Evolutionary conservation across 2,888 invertebrate genomes (phyloP), one percentile per base, ranked within the genome.

Genomic region (Drosophila putrida): DNA sequence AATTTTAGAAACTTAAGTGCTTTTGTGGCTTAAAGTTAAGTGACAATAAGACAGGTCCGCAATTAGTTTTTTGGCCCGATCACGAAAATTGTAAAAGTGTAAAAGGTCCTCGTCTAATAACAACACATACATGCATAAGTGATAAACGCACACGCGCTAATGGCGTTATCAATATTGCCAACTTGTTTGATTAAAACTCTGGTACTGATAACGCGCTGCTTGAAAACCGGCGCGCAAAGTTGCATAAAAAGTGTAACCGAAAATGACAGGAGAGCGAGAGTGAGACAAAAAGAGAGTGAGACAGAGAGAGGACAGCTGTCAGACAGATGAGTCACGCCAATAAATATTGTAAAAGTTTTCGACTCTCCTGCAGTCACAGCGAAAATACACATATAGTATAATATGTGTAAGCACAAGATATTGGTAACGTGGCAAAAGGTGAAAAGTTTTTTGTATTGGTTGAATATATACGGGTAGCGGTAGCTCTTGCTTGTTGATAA

Each of bases 181-280:
- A 83, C 87, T 81, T 84, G 85, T 87, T 87, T 87, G 85, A 82
- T 82, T 84, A 75, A 78, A 73, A 20, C 6, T 28, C 25, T 44
- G 58, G 25, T 28, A 51, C 62, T 71, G 73, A 76, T 61, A 62
- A 67, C 47, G 58, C 69, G 58, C 69, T 55, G 64, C 68, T 64
- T 46, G 35, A 38, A 61, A 74, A 59, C 65, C 64, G 69, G 69
- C 70, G 64, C 43, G 51, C 46, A 65, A 65, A 53, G 44, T 57
- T 69, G 51, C 51, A 69, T 46, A 46, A 68, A 63, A 67, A 46
- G 28, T 28, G 11, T 57, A 35, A 35, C 13, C 51, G 13, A 60
- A 61, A 39, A 33, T 5, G 59, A 47, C 44, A 63, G 49, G 38
- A 39, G 20, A 43, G 20, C 31, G 27, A 31, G 36, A 36, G 13